phyloP scores from a whole-genome alignment of 37 sponge, comb jelly and placozoan species.

The Hormiphora californensis region DNA sequence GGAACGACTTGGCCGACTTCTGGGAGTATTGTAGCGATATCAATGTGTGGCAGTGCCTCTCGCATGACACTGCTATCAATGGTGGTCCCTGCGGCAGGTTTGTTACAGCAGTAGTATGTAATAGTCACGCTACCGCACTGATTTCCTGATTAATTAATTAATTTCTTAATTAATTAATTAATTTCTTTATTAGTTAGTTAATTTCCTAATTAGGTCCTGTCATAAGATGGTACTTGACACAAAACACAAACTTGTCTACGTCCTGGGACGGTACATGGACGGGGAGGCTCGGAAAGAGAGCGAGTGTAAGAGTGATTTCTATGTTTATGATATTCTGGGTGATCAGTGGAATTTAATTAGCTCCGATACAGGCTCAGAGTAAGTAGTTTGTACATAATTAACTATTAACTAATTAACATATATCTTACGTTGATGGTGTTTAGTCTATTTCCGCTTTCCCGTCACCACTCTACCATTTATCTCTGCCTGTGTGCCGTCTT shows the following conservation, averaged over 20 bases:
- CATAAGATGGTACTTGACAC: constrained; percentile 74
- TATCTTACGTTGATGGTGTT: neutral
- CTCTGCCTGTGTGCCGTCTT: no score
- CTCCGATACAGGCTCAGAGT: constrained; percentile 50
- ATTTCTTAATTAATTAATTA: no score
- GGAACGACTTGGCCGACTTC: constrained; percentile 71
- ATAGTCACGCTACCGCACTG: no score
- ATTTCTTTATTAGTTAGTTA: constrained; percentile 57
- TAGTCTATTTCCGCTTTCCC: no score
- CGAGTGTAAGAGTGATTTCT: constrained; percentile 57
- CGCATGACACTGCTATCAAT: constrained; percentile 57
- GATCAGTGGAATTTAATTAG: constrained; percentile 56
- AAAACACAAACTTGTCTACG: constrained; percentile 58
- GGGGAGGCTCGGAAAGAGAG: constrained; percentile 24
- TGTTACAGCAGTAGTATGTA: no score
- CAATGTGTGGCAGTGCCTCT: constrained; percentile 63
- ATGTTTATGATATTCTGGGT: constrained; percentile 53
- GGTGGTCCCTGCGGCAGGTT: neutral
- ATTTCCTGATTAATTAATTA: no score
- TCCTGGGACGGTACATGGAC: constrained; percentile 64
- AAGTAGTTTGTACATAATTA: neutral
- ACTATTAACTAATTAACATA: neutral
- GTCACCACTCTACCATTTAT: no score
- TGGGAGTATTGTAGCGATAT: constrained; percentile 63
- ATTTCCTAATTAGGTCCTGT: constrained; percentile 63